Evolutionary conservation across 53 echinoderm and acorn worm genomes (phyloP), one percentile per base, ranked within the genome.

Genomic region (Stichopus horrens): DNA sequence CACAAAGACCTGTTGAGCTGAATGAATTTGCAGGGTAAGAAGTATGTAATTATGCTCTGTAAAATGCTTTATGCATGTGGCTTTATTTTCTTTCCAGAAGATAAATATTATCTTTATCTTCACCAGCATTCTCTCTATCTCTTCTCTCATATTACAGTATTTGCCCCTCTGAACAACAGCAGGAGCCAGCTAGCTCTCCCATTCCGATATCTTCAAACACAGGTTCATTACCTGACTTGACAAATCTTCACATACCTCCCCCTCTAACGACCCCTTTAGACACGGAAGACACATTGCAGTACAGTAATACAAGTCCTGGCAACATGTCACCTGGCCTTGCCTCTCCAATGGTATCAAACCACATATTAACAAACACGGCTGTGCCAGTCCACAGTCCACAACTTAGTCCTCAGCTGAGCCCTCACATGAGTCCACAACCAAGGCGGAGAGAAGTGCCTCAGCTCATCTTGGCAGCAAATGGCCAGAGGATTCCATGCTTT

Each of bases 221-320:
- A 57, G 98, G 98, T 67, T 98, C 98, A 51, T 71, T 98, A 86
- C 98, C 98, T 8, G 98, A 98, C 92, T 93, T 98, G 4, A 98
- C 98, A 88, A 98, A 98, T 86, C 94, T 98, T 75, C 98, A 98
- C 94, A 95, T 98, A 94, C 98, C 98, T 1, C 93, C 98, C 14
- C 98, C 98, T 56, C 93, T 98, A 58, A 92, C 95, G 55, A 98
- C 98, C 73, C 98, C 98, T 19, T 90, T 98, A 89, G 97, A 97
- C 60, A 92, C 92, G 13, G 98, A 98, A 86, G 98, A 98, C 76
- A 16, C 87, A 20, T 74, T 87, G 55, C 78, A 90, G 77, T 57
- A 84, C 58, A 81, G 74, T 59, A 65, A 77, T 79, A n/a, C 79
- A 53, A 80, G 89, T 59, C 76, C 83, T 53, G 84, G 83, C 54